Base-by-base conservation (phyloP, 2,113 vertebrate genomes). In the Trichomycterus rosablanca region DNA sequence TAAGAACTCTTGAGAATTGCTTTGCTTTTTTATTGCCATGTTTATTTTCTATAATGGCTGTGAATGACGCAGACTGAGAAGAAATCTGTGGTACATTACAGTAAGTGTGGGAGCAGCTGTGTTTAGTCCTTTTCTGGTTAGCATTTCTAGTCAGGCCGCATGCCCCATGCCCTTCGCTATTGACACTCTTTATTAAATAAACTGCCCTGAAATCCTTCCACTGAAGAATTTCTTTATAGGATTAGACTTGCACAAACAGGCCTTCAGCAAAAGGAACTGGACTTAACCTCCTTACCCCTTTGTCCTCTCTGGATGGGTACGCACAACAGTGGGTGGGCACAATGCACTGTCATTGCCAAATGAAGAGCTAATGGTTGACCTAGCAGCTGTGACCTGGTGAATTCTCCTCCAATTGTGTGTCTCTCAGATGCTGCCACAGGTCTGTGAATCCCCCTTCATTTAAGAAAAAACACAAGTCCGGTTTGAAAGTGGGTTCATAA, bases 141-240 rank as follows among this genome's bases (percentile, higher is more conserved):
- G 66, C 62, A 58, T 72, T 70, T 57, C 55, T 73, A 70, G 61
- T 61, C 28, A 55, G 60, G 68, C 63, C 75, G 20, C 74, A 78
- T 73, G 72, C 61, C 62, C 67, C 65, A 30, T 20, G 58, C 67
- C 44, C 68, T 57, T 34, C 35, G 56, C 76, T 78, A 63, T 82
- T 79, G 75, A 82, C 79, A 77, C 19, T 61, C 66, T 78, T 82
- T 79, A 84, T 81, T 87, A 77, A 86, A 82, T 84, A 83, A 86
- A 84, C 62, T 53, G 67, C 70, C 55, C 54, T 64, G 56, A 75
- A 70, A 77, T 78, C 73, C 75, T 72, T 77, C 75, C 72, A n/a
- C 52, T 68, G 67, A 78, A 83, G 46, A 44, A 60, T 59, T 74
- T 72, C 80, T 83, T 89, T 85, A 86, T 76, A 80, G 82, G 85